phyloP scores from a whole-genome alignment of 2,888 invertebrate genomes.

The Lasioglossum villosulum region DNA sequence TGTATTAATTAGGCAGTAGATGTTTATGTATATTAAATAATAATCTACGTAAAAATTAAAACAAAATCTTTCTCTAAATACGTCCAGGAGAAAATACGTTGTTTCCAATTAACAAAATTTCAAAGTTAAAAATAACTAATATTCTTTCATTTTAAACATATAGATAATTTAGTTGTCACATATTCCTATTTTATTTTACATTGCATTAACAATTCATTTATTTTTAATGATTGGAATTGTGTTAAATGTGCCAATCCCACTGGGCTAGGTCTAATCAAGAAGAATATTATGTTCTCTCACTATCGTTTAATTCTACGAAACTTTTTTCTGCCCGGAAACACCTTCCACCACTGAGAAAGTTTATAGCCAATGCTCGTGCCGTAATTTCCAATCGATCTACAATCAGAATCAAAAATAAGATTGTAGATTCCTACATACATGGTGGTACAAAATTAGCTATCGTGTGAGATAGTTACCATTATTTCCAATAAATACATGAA shows the following conservation, averaged over 20 bases:
- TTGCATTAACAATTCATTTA: no score
- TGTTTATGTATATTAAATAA: not conserved
- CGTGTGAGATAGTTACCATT: no score
- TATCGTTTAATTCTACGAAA: not conserved
- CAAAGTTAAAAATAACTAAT: no score
- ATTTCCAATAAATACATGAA: no score
- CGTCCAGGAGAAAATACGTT: not conserved
- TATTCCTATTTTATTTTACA: not conserved
- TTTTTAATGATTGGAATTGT: no score
- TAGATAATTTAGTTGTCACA: no score
- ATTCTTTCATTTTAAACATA: no score
- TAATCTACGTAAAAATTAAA: not conserved
- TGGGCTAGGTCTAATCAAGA: not conserved
- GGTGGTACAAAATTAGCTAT: not conserved
- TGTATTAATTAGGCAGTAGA: not conserved
- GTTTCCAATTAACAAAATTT: not conserved
- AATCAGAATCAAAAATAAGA: not conserved
- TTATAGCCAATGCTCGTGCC: not conserved
- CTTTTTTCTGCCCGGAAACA: not conserved
- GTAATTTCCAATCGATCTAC: slow-evolving; percentile 1
- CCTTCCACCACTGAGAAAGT: not conserved
- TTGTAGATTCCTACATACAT: not conserved
- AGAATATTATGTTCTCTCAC: not conserved
- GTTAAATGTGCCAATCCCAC: not conserved
- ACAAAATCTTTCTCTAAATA: not conserved